Conservation (phyloP, 2,797 vertebrate genomes). For the Champsocephalus gunnari region DNA sequence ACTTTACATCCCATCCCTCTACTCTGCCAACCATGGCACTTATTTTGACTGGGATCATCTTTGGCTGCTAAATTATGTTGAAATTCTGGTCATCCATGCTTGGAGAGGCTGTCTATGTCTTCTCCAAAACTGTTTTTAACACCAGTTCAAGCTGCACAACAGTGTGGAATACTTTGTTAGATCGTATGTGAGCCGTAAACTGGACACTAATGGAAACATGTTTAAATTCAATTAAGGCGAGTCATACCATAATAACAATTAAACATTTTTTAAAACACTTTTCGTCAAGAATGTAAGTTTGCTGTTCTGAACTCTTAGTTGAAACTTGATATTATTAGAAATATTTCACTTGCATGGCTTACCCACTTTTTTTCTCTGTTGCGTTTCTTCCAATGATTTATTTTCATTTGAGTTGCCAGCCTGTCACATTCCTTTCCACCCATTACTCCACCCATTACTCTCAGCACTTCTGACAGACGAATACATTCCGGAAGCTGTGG, state of each 20-base stretch:
- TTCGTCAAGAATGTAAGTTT: not conserved
- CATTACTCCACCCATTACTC: constrained; percentile 79
- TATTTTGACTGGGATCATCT: constrained; percentile 81
- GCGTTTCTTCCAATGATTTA: constrained; percentile 31
- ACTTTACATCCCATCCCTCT: constrained; percentile 14
- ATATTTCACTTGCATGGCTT: constrained; percentile 1
- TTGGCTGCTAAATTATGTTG: constrained; percentile 80
- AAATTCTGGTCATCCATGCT: constrained; percentile 71
- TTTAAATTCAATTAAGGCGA: constrained; percentile 1
- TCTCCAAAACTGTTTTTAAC: constrained; percentile 33
- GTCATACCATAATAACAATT: not conserved
- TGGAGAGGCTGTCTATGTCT: constrained; percentile 52
- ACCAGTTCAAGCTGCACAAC: not conserved
- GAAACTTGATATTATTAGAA: constrained; percentile 1
- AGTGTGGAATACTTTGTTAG: constrained; percentile 19
- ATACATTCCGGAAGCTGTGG: constrained; percentile 72
- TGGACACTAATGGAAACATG: not conserved
- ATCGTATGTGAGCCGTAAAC: not conserved
- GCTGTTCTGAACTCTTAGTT: not conserved
- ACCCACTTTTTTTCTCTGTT: not conserved
- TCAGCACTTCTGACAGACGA: constrained; percentile 63
- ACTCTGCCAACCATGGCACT: constrained; percentile 55
- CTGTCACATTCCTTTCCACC: constrained; percentile 82
- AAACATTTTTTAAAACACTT: not conserved
- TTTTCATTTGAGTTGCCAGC: constrained; percentile 58